A percentile compares a stretch with the other conserved stretches of the same genome.
phyloP scores from a whole-genome alignment of 2,113 vertebrate species.

The Eretmochelys imbricata region DNA sequence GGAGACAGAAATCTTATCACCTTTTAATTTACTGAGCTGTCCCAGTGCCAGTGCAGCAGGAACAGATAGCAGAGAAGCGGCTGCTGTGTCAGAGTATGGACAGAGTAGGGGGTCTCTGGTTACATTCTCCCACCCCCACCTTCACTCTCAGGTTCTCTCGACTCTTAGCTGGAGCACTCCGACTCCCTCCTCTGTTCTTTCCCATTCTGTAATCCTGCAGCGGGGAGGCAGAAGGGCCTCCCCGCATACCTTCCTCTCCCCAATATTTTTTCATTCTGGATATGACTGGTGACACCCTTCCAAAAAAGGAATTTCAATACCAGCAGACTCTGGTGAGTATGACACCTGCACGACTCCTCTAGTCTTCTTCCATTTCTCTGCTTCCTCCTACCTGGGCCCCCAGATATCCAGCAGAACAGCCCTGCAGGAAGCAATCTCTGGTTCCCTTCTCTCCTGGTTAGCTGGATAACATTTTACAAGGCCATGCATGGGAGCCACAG shows the following conservation, averaged over 20 bases:
- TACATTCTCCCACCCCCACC: slow-evolving; percentile 58
- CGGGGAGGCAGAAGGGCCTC: neutral
- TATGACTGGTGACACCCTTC: slow-evolving; percentile 90
- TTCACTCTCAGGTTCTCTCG: slow-evolving; percentile 54
- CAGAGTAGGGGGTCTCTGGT: slow-evolving; percentile 71
- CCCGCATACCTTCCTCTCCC: neutral
- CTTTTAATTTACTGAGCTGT: slow-evolving; percentile 70
- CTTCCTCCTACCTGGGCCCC: neutral
- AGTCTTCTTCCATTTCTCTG: neutral
- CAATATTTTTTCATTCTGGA: neutral
- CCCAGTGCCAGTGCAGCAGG: slow-evolving; percentile 58
- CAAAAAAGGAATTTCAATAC: slow-evolving; percentile 87
- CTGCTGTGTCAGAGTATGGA: slow-evolving; percentile 52
- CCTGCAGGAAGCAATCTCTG: neutral
- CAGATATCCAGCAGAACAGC: neutral
- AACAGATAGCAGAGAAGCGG: slow-evolving; percentile 21
- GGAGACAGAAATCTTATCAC: slow-evolving; percentile 66
- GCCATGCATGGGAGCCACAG: neutral
- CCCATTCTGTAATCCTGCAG: slow-evolving; percentile 32
- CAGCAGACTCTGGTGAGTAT: slow-evolving; percentile 89
- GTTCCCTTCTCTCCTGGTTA: neutral
- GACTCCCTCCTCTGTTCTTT: neutral
- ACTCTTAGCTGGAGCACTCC: slow-evolving; percentile 28
- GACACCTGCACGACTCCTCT: neutral
- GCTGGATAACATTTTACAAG: neutral